Evolutionary conservation across 2,113 vertebrate genomes (phyloP).

Genomic region (Galbula dea): DNA sequence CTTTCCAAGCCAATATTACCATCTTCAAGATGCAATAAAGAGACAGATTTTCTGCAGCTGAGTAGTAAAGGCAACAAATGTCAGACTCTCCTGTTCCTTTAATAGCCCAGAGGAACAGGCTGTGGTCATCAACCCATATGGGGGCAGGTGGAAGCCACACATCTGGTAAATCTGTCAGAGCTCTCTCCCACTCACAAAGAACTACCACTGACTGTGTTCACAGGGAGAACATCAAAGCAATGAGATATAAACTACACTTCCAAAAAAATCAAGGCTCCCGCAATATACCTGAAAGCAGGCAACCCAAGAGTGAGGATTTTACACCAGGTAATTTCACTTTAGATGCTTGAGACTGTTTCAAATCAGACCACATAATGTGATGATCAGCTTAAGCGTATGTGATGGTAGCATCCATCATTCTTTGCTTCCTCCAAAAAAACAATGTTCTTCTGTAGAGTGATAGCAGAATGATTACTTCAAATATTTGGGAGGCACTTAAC

Average conservation of each 20-base stretch:
- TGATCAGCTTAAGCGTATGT: neutral
- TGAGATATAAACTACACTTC: neutral
- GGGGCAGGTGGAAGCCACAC: neutral
- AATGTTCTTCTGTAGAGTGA: neutral
- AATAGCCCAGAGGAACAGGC: neutral
- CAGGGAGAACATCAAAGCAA: neutral
- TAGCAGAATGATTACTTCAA: neutral
- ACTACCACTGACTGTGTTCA: neutral
- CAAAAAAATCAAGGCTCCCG: constrained; percentile 3
- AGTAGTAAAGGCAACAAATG: neutral
- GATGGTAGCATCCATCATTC: neutral
- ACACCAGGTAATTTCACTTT: neutral
- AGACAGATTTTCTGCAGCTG: neutral
- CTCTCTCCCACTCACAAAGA: constrained; percentile 13
- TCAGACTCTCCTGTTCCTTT: neutral
- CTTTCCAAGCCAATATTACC: neutral
- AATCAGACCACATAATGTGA: neutral
- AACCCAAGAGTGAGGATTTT: constrained; percentile 52
- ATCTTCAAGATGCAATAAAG: neutral
- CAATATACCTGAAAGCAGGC: constrained; percentile 41
- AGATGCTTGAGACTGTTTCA: neutral
- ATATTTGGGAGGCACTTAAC: neutral
- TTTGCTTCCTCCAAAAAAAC: neutral
- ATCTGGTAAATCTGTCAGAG: neutral
- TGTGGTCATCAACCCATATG: neutral